Base-by-base conservation (phyloP, 2,113 vertebrate species). In the Ammodytes marinus region DNA sequence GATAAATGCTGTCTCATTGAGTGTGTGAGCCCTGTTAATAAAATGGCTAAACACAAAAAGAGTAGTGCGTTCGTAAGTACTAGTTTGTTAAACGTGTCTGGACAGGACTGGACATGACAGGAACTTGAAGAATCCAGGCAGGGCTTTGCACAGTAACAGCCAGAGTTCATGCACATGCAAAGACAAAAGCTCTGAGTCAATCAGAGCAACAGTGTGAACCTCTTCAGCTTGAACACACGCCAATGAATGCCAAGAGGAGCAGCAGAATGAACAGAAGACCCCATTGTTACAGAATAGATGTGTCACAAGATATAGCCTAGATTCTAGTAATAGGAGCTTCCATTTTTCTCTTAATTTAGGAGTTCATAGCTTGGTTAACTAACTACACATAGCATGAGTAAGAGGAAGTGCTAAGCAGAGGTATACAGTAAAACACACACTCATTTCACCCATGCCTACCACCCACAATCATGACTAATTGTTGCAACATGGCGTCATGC, bases 61-160 rank as follows among this genome's bases (percentile, higher is more conserved):
- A 42, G 2, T 3, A 39, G 1, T 27, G 27, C 27, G 27, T 17
- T 9, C 46, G 66, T 11, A 45, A 45, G 27, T 14, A 39, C 67
- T 3, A 9, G 45, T 15, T 39, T n/a, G 43, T 57, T 61, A 70
- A 1, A 66, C 74, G 54, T 13, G 2, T 13, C 40, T 50, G 61
- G 50, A 84, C 74, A 55, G 46, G 84, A n/a, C 50, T 59, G 19
- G 52, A 81, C 84, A 50, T 50, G 77, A 54, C 47, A 79, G 55
- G 57, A 84, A 78, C 12, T 61, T 75, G 52, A 86, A 69, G 66
- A 86, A 86, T 86, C 80, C 78, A 46, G 45, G 47, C 13, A 50
- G 43, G 42, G 61, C 55, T 27, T 19, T 14, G 2, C 49, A 35
- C 10, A 75, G 9, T n/a, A 58, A 49, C 43, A 39, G 35, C 52